Conservation (phyloP, 2,888 invertebrate genomes). For the Drosophila bunnanda region DNA sequence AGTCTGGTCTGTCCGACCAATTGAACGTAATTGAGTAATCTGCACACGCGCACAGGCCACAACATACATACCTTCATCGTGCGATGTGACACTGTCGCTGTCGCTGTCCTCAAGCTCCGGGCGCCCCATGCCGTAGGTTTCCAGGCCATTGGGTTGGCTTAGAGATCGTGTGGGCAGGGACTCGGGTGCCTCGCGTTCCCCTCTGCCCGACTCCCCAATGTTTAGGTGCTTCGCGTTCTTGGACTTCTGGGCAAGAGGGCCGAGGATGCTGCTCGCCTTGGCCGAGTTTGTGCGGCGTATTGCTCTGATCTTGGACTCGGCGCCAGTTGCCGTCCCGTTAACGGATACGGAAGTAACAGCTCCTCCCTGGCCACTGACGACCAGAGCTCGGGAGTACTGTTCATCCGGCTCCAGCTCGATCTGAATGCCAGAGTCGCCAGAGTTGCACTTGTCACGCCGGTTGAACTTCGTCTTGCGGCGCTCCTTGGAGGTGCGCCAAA, state of each 20-base stretch:
- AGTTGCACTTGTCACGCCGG: conserved; percentile 89
- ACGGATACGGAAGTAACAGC: neutral
- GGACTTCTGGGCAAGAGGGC: conserved; percentile 65
- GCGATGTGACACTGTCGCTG: conserved; percentile 84
- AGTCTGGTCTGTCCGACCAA: conserved; percentile 6
- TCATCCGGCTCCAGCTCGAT: conserved; percentile 86
- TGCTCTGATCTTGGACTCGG: conserved; percentile 63
- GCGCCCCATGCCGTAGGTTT: conserved; percentile 73
- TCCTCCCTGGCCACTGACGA: neutral
- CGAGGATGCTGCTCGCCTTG: conserved; percentile 76
- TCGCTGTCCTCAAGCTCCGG: conserved; percentile 83
- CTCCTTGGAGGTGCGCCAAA: conserved; percentile 90
- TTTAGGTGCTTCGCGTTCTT: conserved; percentile 77
- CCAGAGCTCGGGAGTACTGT: conserved; percentile 69
- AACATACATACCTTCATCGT: conserved; percentile 81
- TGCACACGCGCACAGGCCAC: neutral
- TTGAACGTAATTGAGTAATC: neutral
- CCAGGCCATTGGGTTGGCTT: conserved; percentile 87
- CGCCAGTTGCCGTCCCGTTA: conserved; percentile 12
- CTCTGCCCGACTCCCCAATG: conserved; percentile 50
- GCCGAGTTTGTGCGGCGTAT: conserved; percentile 84
- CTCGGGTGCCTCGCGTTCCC: conserved; percentile 69
- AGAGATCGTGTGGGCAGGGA: conserved; percentile 86
- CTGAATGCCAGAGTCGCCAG: conserved; percentile 90
- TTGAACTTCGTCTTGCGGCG: conserved; percentile 89